Base-by-base conservation (phyloP, 2,113 vertebrate species). In the Cyprinodon tularosa region DNA sequence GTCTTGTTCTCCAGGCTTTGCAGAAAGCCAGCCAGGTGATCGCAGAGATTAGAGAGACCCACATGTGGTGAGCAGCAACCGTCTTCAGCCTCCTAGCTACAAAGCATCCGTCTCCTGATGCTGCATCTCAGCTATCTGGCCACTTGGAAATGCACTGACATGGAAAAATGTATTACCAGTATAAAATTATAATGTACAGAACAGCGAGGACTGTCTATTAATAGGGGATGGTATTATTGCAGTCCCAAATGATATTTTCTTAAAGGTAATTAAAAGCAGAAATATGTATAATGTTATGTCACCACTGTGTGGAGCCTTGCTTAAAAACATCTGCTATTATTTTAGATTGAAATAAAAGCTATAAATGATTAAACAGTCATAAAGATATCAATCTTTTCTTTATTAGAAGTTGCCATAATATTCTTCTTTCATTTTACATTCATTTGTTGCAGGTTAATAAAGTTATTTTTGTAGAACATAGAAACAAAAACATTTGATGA, bases 11-110 rank as follows among this genome's bases (percentile, higher is more conserved):
- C 3, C 91, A 99, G 98, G 98, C 98, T 39, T 88, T 99, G 89
- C 98, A 99, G 93, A 95, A 96, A 96, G 98, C 98, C 90, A 97
- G 97, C 89, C 98, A 99, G 85, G 97, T 99, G 88, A 99, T 99
- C 64, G 97, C 97, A 66, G 98, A 99, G 93, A 98, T 99, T 83
- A 93, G 98, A 81, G 98, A 99, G 92, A 99, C 97, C 15, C 98
- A 99, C 87, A 88, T 99, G 84, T 99, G 98, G 98, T 99, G 96
- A 99, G 90, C 87, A 78, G 0, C 0, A 50, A 29, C 22, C 22
- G 61, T 53, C 66, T 59, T 72, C 72, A 78, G 83, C 63, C n/a
- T 61, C 59, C 39, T 67, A 4, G 3, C 68, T 74, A 36, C 15
- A n/a, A 64, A 71, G 80, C 72, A 85, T 42, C 72, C 39, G 37